These are phyloP conservation scores for Macrostomum lignano DNA, from an alignment of 1,140 invertebrate genomes.

Conservation along the genomic window DNA sequence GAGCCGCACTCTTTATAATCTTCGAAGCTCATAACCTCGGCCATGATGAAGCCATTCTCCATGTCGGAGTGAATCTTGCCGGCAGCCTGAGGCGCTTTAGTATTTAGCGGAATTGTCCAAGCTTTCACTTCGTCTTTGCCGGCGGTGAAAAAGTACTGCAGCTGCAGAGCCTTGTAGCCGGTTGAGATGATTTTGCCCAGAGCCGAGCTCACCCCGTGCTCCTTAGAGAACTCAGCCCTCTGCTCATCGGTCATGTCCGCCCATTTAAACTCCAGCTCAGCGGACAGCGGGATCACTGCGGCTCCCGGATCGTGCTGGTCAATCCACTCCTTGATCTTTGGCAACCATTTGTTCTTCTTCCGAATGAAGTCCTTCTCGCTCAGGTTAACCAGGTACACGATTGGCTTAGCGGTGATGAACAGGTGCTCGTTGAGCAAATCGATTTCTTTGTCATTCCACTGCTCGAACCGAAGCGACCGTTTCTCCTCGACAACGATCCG, in stretches of 20 bases:
- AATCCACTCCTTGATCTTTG: conserved; percentile 95
- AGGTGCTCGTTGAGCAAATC: conserved; percentile 81
- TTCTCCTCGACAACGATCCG: conserved; percentile 54
- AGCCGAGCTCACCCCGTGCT: conserved; percentile 42
- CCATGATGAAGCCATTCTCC: conserved; percentile 99
- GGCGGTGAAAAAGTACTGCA: conserved; percentile 71
- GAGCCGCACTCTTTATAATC: conserved; percentile 86
- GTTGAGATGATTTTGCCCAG: conserved; percentile 86
- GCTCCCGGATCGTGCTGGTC: conserved; percentile 82
- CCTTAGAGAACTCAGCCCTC: conserved; percentile 43
- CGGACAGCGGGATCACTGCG: conserved; percentile 71
- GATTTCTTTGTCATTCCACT: conserved; percentile 77
- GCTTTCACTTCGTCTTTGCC: conserved; percentile 93
- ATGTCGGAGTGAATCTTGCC: conserved; percentile 95
- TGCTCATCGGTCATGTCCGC: conserved; percentile 55
- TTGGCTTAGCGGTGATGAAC: conserved; percentile 88
- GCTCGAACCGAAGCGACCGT: conserved; percentile 61
- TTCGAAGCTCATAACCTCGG: conserved; percentile 88
- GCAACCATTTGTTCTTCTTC: conserved; percentile 94
- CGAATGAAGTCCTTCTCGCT: conserved; percentile 91
- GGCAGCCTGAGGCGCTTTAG: conserved; percentile 86
- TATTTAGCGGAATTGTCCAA: conserved; percentile 95
- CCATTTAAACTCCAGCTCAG: conserved; percentile 55
- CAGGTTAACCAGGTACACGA: conserved; percentile 82
- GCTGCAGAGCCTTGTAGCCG: conserved; percentile 70